Evolutionary conservation across 2,888 invertebrate species (phyloP).

Genomic region (Escarpia spicata): DNA sequence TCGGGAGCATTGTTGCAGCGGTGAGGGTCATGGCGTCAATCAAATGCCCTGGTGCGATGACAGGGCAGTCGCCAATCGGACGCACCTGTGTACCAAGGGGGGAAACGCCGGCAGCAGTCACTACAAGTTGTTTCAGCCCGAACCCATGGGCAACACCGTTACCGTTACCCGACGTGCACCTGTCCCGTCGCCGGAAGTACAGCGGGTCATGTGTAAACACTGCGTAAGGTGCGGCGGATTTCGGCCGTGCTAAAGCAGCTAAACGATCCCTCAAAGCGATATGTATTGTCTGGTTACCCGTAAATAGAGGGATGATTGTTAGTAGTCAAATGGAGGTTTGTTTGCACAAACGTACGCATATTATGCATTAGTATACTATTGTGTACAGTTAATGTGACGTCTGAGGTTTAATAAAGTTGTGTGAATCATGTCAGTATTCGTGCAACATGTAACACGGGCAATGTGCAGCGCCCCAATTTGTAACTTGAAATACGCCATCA

Average conservation of each 20-base stretch:
- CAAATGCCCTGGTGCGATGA: no score
- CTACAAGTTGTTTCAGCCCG: no score
- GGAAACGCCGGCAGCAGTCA: no score
- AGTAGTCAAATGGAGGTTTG: neutral
- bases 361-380: neutral
- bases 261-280: neutral
- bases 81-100: no score
- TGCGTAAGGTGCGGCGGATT: neutral
- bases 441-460: neutral
- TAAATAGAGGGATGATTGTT: neutral
- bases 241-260: neutral
- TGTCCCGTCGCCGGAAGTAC: neutral
- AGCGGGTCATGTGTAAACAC: neutral
- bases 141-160: no score
- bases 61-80: no score
- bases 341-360: neutral
- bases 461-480: neutral
- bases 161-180: neutral
- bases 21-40: neutral
- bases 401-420: neutral
- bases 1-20: neutral
- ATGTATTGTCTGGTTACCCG: neutral
- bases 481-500: neutral
- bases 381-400: neutral
- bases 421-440: neutral